Conservation (phyloP, 1,140 invertebrate genomes). For the Neoseiulus cucumeris region DNA sequence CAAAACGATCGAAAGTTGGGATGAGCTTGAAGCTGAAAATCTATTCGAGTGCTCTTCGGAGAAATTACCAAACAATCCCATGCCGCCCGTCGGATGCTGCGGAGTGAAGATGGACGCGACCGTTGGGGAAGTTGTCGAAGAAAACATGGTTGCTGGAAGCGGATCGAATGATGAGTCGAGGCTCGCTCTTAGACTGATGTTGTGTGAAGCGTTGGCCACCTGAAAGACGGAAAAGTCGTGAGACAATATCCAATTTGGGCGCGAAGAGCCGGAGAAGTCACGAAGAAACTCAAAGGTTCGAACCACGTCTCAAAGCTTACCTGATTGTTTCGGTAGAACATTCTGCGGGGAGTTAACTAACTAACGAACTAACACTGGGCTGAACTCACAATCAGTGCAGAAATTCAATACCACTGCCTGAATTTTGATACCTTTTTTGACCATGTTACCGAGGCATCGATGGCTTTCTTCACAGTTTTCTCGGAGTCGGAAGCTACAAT, state of each 20-base stretch:
- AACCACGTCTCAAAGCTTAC: no score
- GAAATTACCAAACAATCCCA: neutral
- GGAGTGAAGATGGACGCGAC: constrained; percentile 2
- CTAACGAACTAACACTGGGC: no score
- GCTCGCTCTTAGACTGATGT: neutral
- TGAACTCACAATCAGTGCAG: no score
- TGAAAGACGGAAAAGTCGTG: neutral
- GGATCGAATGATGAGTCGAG: neutral
- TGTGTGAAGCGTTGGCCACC: neutral
- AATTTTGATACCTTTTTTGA: no score
- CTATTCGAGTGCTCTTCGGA: neutral
- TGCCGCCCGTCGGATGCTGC: neutral
- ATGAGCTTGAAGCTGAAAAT: neutral
- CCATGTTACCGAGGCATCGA: no score
- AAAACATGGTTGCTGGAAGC: neutral
- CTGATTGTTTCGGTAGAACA: neutral
- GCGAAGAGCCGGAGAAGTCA: no score
- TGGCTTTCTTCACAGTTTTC: no score
- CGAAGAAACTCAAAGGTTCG: no score
- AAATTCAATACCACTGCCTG: no score
- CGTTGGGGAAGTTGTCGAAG: no score
- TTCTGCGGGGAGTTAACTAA: neutral
- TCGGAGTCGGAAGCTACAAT: no score
- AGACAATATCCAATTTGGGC: no score
- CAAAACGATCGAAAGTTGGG: neutral